phyloP scores from a whole-genome alignment of 2,888 invertebrate genomes.

The Tinea semifulvella region DNA sequence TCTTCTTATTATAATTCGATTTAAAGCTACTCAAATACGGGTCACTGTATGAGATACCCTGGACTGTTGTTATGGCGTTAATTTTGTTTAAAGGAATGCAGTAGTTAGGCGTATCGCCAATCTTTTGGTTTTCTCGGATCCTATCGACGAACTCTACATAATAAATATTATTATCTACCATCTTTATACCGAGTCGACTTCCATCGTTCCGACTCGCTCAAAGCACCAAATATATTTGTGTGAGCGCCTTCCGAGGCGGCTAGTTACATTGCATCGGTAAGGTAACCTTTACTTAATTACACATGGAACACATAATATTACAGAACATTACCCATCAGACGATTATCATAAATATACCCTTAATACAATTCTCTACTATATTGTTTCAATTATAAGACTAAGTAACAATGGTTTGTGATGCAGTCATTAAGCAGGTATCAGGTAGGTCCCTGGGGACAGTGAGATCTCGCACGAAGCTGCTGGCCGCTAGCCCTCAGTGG shows the following conservation, averaged over 20 bases:
- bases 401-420: conserved; percentile 70
- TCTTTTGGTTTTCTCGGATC: conserved; percentile 69
- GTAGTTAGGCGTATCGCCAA: conserved; percentile 66
- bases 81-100: conserved; percentile 68
- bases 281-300: conserved; percentile 69
- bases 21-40: conserved; percentile 69
- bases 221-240: conserved; percentile 69
- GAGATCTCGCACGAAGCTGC: conserved; percentile 66
- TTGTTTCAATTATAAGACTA: conserved; percentile 68
- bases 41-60: conserved; percentile 70
- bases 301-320: conserved; percentile 73
- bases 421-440: conserved; percentile 72
- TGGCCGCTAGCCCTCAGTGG: conserved; percentile 73
- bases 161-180: conserved; percentile 68
- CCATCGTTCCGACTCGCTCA: conserved; percentile 64
- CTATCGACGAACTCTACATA: conserved; percentile 66
- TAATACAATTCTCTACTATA: conserved; percentile 66
- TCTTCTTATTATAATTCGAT: conserved; percentile 67
- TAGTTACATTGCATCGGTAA: conserved; percentile 68
- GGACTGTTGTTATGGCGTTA: conserved; percentile 70
- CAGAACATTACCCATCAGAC: conserved; percentile 67
- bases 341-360: conserved; percentile 65
- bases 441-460: conserved; percentile 60
- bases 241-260: conserved; percentile 69
- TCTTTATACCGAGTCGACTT: conserved; percentile 65